These are phyloP conservation scores for Linurgus olivaceus DNA, from an alignment of 2,797 vertebrate genomes.

Conservation along the genomic window DNA sequence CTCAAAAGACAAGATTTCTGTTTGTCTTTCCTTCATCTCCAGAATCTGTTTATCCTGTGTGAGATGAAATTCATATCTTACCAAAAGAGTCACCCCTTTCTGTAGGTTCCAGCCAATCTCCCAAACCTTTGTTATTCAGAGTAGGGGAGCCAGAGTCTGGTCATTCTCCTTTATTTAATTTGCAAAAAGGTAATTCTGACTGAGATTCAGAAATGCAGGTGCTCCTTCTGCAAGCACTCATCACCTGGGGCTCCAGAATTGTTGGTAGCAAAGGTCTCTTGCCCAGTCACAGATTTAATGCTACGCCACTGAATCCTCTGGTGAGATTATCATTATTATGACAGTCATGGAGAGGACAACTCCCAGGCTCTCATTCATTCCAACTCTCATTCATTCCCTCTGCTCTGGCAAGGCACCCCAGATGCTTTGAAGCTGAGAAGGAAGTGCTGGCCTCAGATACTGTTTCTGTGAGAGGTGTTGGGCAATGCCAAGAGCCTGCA, in stretches of 20 bases:
- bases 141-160: background rate
- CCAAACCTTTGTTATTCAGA: background rate
- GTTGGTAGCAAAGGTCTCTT: background rate
- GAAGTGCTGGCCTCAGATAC: background rate
- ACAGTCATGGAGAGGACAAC: background rate
- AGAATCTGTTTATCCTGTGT: background rate
- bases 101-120: background rate
- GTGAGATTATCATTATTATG: background rate
- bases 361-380: fast-evolving
- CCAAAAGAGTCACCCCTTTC: background rate
- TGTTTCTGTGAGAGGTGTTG: background rate
- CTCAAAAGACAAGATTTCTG: background rate
- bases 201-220: background rate
- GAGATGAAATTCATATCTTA: background rate
- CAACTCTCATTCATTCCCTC: background rate
- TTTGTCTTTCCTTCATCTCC: background rate
- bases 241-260: background rate
- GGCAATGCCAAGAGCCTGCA: background rate
- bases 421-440: background rate
- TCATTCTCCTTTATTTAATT: background rate
- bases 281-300: background rate
- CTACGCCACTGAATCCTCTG: background rate
- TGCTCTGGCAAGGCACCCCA: background rate
- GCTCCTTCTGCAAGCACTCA: background rate
- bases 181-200: background rate